Evolutionary conservation across 2,113 vertebrate genomes (phyloP).

Genomic region (Python bivittatus): DNA sequence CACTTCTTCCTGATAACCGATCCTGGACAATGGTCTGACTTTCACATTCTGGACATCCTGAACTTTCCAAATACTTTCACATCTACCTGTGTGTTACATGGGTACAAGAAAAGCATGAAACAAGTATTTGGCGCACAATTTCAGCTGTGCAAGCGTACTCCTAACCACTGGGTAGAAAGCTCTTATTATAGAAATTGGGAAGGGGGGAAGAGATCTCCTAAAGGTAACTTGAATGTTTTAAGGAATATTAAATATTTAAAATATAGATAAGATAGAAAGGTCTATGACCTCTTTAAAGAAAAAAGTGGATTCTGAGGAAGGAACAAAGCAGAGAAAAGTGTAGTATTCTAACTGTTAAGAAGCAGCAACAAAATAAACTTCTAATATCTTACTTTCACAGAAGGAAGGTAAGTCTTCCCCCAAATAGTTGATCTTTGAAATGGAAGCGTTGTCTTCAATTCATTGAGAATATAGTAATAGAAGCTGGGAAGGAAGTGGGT

Average conservation of each 20-base stretch:
- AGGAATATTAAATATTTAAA: not conserved
- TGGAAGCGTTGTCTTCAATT: not conserved
- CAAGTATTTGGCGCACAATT: not conserved
- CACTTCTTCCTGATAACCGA: not conserved
- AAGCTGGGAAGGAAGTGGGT: not conserved
- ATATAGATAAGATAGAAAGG: not conserved
- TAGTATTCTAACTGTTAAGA: not conserved
- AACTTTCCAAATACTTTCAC: not conserved
- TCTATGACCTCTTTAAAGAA: not conserved
- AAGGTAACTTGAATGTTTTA: not conserved
- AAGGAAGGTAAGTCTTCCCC: not conserved
- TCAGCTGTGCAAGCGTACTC: not conserved
- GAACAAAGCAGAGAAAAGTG: not conserved
- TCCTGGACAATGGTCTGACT: not conserved
- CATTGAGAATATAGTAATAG: not conserved
- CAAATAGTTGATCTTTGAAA: not conserved
- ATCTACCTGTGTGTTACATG: not conserved
- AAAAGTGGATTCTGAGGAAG: not conserved
- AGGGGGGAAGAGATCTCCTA: not conserved
- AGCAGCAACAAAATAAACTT: not conserved
- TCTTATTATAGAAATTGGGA: not conserved
- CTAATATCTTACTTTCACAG: not conserved
- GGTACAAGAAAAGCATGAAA: not conserved
- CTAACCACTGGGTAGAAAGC: not conserved
- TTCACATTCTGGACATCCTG: not conserved